A percentile compares a stretch with the other conserved stretches of the same genome.
Conservation (phyloP, 2,888 invertebrate species). For the Kuschelorhynchus macadamiae region DNA sequence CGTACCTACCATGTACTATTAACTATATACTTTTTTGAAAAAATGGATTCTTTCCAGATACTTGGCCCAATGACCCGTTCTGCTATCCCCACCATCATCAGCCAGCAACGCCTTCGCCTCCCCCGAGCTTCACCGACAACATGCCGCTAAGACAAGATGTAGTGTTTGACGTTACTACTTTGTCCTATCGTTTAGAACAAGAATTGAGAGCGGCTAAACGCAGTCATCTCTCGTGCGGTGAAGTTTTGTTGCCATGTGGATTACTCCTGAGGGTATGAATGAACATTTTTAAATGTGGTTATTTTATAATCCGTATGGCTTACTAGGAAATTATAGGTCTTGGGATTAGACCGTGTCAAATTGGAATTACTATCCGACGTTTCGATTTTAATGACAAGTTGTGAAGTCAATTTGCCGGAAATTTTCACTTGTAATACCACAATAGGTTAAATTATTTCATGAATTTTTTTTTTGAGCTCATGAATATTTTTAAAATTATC, state of each 20-base stretch:
- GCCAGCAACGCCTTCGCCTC: conserved; percentile 26
- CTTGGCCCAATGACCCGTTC: conserved; percentile 45
- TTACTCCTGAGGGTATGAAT: conserved; percentile 75
- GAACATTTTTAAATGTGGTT: not conserved
- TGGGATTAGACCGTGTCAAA: too few species aligned
- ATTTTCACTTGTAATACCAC: too few species aligned
- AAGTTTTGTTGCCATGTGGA: conserved; percentile 88
- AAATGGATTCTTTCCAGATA: conserved; percentile 41
- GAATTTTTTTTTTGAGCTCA: too few species aligned
- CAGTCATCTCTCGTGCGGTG: conserved; percentile 85
- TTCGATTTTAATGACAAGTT: too few species aligned
- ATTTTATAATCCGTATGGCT: too few species aligned
- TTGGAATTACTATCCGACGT: too few species aligned
- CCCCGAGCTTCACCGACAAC: conserved; percentile 32
- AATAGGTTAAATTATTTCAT: too few species aligned
- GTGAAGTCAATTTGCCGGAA: too few species aligned
- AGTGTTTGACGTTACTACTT: conserved; percentile 72
- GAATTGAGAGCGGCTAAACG: conserved; percentile 86
- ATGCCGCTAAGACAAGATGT: conserved; percentile 64
- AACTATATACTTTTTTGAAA: too few species aligned
- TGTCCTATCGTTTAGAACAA: conserved; percentile 83
- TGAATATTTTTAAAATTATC: too few species aligned
- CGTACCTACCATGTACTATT: too few species aligned
- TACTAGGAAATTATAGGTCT: too few species aligned
- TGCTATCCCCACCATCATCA: conserved; percentile 43